A percentile compares a stretch with the other conserved stretches of the same genome.
Evolutionary conservation across 2,113 vertebrate species (phyloP).

Genomic region (Elephas maximus): DNA sequence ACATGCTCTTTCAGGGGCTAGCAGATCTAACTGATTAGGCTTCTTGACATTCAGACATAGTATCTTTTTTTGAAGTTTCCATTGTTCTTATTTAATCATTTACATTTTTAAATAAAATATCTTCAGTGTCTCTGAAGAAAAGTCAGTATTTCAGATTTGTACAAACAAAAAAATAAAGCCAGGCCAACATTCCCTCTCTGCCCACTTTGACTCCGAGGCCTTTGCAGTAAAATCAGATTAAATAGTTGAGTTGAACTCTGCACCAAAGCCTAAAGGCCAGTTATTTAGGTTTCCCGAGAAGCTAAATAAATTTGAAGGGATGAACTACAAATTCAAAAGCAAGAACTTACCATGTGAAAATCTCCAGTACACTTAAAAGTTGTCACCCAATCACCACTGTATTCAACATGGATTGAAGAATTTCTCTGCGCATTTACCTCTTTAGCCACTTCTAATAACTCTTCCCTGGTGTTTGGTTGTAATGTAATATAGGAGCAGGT

Average conservation of each 20-base stretch:
- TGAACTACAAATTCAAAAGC: neutral
- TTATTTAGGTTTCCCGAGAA: constrained; percentile 51
- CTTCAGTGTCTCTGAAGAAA: constrained; percentile 21
- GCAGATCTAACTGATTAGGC: constrained; percentile 68
- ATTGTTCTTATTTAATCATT: constrained; percentile 51
- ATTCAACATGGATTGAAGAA: neutral
- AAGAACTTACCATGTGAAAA: constrained; percentile 24
- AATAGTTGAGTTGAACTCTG: neutral
- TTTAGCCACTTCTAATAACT: neutral
- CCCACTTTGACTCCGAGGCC: neutral
- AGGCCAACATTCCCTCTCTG: neutral
- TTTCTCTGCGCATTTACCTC: neutral
- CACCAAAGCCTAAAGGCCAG: neutral
- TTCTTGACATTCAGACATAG: constrained; percentile 73
- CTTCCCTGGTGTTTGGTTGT: neutral
- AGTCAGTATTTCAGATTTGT: constrained; percentile 26
- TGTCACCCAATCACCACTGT: neutral
- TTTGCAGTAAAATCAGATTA: constrained; percentile 37
- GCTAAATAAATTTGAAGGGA: neutral
- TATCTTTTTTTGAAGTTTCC: constrained; percentile 34
- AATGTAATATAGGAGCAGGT: constrained; percentile 8
- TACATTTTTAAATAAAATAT: constrained; percentile 56
- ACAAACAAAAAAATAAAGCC: neutral
- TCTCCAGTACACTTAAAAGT: neutral
- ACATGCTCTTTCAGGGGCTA: constrained; percentile 73